Percentiles rank a stretch among this genome's conserved stretches.
Conservation (phyloP, 2,888 invertebrate species). For the Drosophila engyochracea region DNA sequence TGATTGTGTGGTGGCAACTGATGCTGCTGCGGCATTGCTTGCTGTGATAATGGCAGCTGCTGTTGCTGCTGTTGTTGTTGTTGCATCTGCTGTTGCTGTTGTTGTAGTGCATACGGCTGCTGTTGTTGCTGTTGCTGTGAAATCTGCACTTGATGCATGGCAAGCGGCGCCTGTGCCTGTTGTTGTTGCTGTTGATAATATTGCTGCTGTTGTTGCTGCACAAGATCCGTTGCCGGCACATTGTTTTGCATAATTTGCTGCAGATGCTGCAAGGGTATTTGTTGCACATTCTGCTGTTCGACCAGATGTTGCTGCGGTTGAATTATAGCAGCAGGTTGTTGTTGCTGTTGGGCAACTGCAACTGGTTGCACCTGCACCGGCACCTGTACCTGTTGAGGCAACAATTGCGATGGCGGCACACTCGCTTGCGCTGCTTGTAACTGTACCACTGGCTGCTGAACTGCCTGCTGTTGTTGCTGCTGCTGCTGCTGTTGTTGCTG, state of each 20-base stretch:
- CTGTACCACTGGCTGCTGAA: conserved; percentile 47
- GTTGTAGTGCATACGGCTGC: conserved; percentile 43
- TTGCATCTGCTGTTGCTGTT: conserved; percentile 70
- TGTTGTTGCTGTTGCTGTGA: conserved; percentile 62
- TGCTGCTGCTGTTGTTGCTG: conserved; percentile 66
- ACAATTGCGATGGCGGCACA: conserved; percentile 34
- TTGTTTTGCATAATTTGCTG: conserved; percentile 69
- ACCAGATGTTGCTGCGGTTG: conserved; percentile 52
- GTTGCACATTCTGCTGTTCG: conserved; percentile 58
- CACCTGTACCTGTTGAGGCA: conserved; percentile 51
- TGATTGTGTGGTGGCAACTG: conserved; percentile 39
- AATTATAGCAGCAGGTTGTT: conserved; percentile 46
- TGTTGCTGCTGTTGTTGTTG: conserved; percentile 31
- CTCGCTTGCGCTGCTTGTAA: conserved; percentile 50
- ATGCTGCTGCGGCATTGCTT: conserved; percentile 44
- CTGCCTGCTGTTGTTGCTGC: conserved; percentile 51
- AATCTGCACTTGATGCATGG: conserved; percentile 58
- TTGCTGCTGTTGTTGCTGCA: conserved; percentile 50
- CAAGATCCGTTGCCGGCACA: conserved; percentile 55
- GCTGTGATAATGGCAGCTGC: conserved; percentile 37
- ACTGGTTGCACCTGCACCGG: conserved; percentile 52
- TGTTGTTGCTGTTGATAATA: conserved; percentile 63
- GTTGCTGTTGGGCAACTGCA: conserved; percentile 45
- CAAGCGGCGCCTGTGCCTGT: conserved; percentile 39
- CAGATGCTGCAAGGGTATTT: conserved; percentile 74